A percentile compares a stretch with the other conserved stretches of the same genome.
Evolutionary conservation across 2,888 invertebrate species (phyloP).

Genomic region (Ormia ochracea): DNA sequence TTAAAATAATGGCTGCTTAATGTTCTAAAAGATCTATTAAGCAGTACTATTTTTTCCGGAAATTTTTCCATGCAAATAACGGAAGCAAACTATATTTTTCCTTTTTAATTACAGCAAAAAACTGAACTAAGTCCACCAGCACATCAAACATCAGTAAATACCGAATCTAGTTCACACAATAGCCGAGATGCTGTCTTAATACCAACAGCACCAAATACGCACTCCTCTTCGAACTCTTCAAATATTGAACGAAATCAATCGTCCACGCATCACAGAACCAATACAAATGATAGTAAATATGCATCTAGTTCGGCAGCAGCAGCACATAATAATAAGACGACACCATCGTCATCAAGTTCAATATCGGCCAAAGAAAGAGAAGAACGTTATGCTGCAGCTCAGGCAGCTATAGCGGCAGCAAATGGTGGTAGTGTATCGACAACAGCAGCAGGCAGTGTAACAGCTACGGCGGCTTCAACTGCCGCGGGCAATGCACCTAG

Average conservation of each 20-base stretch:
- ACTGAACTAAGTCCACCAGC: slow-evolving; percentile 75
- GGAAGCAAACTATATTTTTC: no score
- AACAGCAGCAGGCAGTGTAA: slow-evolving; percentile 33
- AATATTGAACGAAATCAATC: slow-evolving; percentile 37
- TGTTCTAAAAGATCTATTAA: no score
- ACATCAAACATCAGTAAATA: slow-evolving; percentile 71
- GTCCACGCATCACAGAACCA: slow-evolving; percentile 52
- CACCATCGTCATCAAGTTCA: slow-evolving; percentile 31
- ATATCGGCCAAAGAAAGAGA: slow-evolving; percentile 63
- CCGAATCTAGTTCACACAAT: slow-evolving; percentile 65
- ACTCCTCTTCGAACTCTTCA: slow-evolving; percentile 12
- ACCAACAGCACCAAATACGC: slow-evolving; percentile 48
- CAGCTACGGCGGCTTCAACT: slow-evolving; percentile 31
- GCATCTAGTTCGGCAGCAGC: slow-evolving; percentile 28
- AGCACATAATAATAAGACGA: slow-evolving; percentile 36
- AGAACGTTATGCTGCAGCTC: slow-evolving; percentile 64
- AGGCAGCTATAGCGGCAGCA: slow-evolving; percentile 64
- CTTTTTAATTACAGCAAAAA: slow-evolving; percentile 71
- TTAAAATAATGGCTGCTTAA: no score
- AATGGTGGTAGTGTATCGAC: slow-evolving; percentile 47
- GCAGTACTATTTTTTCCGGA: no score
- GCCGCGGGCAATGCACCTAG: slow-evolving; percentile 74
- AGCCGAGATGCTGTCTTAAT: slow-evolving; percentile 52
- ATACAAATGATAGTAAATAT: slow-evolving; percentile 55
- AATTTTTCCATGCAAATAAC: no score